Conservation (phyloP, 1,140 invertebrate species). For the Manduca sexta region DNA sequence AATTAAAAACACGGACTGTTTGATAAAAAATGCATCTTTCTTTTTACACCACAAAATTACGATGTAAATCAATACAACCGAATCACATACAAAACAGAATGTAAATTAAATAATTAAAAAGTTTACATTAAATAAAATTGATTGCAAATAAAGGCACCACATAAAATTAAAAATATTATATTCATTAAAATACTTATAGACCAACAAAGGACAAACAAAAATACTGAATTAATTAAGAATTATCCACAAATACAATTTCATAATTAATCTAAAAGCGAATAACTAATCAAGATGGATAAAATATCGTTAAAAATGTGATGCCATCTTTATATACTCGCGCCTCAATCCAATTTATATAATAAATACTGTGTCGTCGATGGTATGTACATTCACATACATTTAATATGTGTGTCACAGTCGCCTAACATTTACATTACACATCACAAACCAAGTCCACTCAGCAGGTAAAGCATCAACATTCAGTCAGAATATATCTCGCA, state of each 20-base stretch:
- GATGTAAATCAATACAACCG: not conserved
- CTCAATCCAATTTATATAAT: constrained; percentile 8
- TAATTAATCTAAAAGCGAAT: constrained; percentile 17
- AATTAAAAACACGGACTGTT: not conserved
- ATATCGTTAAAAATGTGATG: constrained; percentile 35
- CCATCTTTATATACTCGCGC: constrained; percentile 20
- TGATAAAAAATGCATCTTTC: no score
- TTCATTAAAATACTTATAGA: constrained; percentile 33
- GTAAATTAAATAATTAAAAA: constrained; percentile 15
- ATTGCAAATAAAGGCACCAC: constrained; percentile 63
- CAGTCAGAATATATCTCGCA: constrained; percentile 58
- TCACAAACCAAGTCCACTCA: constrained; percentile 27
- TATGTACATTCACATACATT: constrained; percentile 36
- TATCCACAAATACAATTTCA: constrained; percentile 31
- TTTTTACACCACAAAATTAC: no score
- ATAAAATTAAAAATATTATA: constrained; percentile 37
- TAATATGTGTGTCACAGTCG: constrained; percentile 21
- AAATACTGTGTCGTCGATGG: constrained; percentile 21
- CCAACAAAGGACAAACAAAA: constrained; percentile 47
- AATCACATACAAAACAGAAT: not conserved
- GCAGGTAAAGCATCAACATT: constrained; percentile 54
- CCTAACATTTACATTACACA: constrained; percentile 6
- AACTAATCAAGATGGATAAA: no score
- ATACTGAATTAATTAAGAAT: constrained; percentile 33
- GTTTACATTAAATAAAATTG: constrained; percentile 24